Conservation (phyloP, 2,113 vertebrate species). For the Corythornis vintsioides region DNA sequence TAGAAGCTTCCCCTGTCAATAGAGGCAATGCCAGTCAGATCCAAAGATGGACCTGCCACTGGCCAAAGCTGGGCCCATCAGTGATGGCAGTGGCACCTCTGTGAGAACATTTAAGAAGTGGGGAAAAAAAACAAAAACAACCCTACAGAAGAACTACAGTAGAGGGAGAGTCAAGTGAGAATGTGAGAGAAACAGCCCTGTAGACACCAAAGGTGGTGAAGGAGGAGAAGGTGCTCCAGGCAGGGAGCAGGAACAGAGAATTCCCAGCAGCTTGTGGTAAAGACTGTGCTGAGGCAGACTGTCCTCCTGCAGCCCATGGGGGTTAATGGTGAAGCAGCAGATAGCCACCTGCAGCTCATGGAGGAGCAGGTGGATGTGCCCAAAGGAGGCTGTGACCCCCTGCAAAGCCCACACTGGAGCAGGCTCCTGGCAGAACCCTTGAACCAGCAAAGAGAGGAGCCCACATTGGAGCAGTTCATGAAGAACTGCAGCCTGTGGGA, state of each 20-base stretch:
- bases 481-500: too few species aligned
- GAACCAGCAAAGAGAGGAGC: too few species aligned
- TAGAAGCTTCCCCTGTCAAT: not conserved
- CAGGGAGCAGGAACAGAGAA: not conserved
- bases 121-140: not conserved
- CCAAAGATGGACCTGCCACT: too few species aligned
- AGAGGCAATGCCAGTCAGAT: too few species aligned
- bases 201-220: too few species aligned
- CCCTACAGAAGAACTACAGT: not conserved
- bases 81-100: not conserved
- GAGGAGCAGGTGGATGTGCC: too few species aligned
- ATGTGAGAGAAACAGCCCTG: too few species aligned
- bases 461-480: too few species aligned
- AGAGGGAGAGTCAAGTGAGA: not conserved
- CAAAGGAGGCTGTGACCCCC: too few species aligned
- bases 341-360: not conserved
- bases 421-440: too few species aligned
- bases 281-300: not conserved
- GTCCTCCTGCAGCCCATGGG: not conserved
- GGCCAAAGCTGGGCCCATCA: not conserved
- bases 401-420: too few species aligned
- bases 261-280: not conserved
- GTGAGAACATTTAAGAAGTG: not conserved
- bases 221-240: too few species aligned
- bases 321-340: not conserved